Evolutionary conservation across 2,888 invertebrate genomes (phyloP), one percentile per base, ranked within the genome.

Genomic region (Agrochola lota): DNA sequence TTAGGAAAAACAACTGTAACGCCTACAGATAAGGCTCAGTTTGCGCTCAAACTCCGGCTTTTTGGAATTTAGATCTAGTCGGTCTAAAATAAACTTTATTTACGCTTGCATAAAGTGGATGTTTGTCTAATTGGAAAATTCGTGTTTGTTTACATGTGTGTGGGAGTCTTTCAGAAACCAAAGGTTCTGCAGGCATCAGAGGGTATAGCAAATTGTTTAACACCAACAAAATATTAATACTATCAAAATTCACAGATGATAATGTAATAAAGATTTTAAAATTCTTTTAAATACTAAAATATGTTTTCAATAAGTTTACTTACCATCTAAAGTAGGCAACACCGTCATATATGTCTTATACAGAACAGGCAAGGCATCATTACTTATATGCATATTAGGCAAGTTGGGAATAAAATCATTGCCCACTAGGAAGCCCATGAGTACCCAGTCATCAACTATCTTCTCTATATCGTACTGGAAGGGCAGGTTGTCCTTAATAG

Each of bases 401-500:
- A 99, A 97, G 96, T 99, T 98, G 0, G 99, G 99, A 90, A 99
- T 98, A 94, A 99, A 99, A 95, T 99, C 99, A 93, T 99, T 99
- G 84, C 99, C 99, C 20, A 99, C 99, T 43, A 99, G 95, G 94
- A 99, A 99, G 1, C 99, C 99, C 99, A 99, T 99, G 30, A 99
- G 94, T 49, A 99, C 98, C 99, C 99, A 99, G 94, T 99, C 99
- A 92, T 99, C 99, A 46, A 99, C 99, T 74, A 99, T 97, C 85
- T 98, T 98, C 92, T 99, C 99, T 88, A 99, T 97, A 93, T 99
- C 98, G 93, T 97, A 99, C 1, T 96, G 94, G 94, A 99, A 99
- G 0, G 97, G 95, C 12, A 99, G 91, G 26, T 97, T 97, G 12
- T 97, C 96, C 91, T 98, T 98, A n/a, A 99, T 92, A 0, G 95